Evolutionary conservation across 2,888 invertebrate genomes (phyloP), one percentile per base, ranked within the genome.

Genomic region (Hyposoter dolosus): DNA sequence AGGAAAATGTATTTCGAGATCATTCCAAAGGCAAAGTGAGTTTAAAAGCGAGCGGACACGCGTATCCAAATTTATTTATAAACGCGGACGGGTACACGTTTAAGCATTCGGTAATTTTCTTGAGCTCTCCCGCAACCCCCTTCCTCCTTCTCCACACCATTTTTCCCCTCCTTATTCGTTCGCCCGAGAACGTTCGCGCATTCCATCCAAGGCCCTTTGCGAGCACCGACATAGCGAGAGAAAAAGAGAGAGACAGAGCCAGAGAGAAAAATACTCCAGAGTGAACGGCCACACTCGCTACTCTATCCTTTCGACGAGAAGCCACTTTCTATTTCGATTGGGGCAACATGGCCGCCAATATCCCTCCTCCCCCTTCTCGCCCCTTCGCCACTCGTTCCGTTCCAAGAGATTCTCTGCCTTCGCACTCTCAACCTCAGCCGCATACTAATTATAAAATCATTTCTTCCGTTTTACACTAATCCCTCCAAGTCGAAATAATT

Each of bases 121-220:
- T 91, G 89, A 45, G 23, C 35, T 60, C 65, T 47, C 45, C 35
- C 43, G 40, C 45, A 45, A 35, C 35, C 75, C 60, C 43, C 65
- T 60, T 23, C 50, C 23, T 43, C n/a, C 50, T 66, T 4, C 12
- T 6, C 66, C 47, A 17, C 23, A 45, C 19, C 69, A 23, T 12
- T 28, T 68, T 68, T 35, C 23, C 66, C 43, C 60, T 28, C 28
- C 60, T 45, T 45, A 40, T 43, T 60, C 68, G 32, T 3, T 53
- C 56, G 15, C 69, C 15, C 75, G 82, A 68, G 82, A 82, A 76
- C 75, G 87, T 82, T 83, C 81, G 86, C 88, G 89, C 92, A 92
- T 92, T 92, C 91, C 92, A 90, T 91, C 90, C 92, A 92, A 92
- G 92, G 92, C 91, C 91, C 88, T 89, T 88, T 68, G 78, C 68